phyloP scores from a whole-genome alignment of 2,797 vertebrate species.

The Agapornis canus region DNA sequence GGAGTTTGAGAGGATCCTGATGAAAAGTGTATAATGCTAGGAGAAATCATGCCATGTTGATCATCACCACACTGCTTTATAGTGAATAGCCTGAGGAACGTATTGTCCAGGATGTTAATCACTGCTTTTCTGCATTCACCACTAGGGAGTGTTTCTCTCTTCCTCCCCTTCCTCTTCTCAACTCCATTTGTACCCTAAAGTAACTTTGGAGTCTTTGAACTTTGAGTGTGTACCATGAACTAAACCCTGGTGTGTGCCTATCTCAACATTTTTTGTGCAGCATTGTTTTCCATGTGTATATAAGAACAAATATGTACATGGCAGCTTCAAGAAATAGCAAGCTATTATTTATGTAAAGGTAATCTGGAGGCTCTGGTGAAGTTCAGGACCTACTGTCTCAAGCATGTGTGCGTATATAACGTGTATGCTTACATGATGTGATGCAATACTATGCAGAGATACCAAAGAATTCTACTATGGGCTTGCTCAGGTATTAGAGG shows the following conservation, averaged over 20 bases:
- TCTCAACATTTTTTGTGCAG: background rate
- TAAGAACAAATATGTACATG: fast-evolving
- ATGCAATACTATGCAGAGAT: background rate
- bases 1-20: background rate
- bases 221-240: background rate
- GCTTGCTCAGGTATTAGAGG: background rate
- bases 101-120: background rate
- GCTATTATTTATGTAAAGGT: background rate
- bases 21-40: background rate
- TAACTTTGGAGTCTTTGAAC: background rate
- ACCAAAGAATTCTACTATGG: background rate
- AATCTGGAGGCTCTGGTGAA: background rate
- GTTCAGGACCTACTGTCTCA: background rate
- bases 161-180: background rate
- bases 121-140: background rate
- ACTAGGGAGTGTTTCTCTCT: background rate
- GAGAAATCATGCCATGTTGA: background rate
- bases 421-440: fast-evolving
- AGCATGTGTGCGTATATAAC: background rate
- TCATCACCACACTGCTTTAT: background rate
- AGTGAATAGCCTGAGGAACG: background rate
- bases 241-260: background rate
- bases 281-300: fast-evolving
- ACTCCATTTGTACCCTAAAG: background rate
- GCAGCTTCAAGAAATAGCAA: background rate